Percentiles rank a stretch among this genome's conserved stretches.
Evolutionary conservation across 2,888 invertebrate species (phyloP).

Genomic region (Choristoneura rosaceana): DNA sequence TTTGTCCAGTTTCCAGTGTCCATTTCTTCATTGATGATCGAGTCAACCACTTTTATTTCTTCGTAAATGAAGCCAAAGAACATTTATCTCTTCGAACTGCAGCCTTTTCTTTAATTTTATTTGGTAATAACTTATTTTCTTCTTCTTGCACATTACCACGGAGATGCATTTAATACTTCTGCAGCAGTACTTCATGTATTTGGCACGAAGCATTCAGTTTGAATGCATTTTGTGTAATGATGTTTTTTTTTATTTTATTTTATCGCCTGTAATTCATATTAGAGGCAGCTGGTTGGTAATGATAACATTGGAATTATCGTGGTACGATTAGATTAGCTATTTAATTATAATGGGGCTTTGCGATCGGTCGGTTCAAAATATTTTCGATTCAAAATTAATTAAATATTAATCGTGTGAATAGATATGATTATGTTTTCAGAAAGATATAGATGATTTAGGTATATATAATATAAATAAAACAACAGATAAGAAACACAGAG

Average conservation of each 20-base stretch:
- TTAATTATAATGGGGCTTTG: conserved; percentile 25
- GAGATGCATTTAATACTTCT: not conserved
- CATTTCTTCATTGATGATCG: not conserved
- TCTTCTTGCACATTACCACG: not conserved
- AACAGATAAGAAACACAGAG: conserved; percentile 79
- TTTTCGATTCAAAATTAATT: not conserved
- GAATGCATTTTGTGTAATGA: conserved; percentile 24
- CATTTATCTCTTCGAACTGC: not conserved
- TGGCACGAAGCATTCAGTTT: conserved; percentile 5
- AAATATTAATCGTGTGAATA: not conserved
- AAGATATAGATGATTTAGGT: not conserved
- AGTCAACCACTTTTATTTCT: conserved; percentile 19
- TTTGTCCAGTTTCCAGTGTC: not conserved
- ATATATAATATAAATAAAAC: conserved; percentile 63
- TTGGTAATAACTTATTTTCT: not conserved
- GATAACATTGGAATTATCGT: conserved; percentile 43
- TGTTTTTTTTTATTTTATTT: conserved; percentile 35
- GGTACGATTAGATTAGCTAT: conserved; percentile 47
- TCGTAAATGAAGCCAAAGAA: not conserved
- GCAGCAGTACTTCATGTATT: not conserved
- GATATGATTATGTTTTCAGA: not conserved
- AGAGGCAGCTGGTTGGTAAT: conserved; percentile 32
- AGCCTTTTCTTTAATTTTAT: not conserved
- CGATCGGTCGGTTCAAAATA: conserved; percentile 14
- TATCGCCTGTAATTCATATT: conserved; percentile 44